A percentile compares a stretch with the other conserved stretches of the same genome.
Conservation (phyloP, 2,888 invertebrate species). For the Leptura quadrifasciata region DNA sequence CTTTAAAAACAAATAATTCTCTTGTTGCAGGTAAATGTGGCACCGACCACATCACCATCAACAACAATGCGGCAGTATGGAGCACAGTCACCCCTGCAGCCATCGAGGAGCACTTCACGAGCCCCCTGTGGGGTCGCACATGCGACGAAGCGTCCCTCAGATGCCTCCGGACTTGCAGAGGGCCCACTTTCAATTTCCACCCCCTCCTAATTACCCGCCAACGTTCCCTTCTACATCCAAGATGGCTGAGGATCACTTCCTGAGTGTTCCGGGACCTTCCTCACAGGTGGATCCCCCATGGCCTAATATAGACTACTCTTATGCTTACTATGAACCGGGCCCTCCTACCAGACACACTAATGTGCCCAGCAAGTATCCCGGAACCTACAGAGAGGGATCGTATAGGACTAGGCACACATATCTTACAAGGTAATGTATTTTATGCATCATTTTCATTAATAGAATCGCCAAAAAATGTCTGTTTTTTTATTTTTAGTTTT, state of each 20-base stretch:
- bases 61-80: conserved; percentile 68
- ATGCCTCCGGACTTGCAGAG: conserved; percentile 65
- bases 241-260: conserved; percentile 69
- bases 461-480: too few relatives aligned
- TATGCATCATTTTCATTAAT: too few relatives aligned
- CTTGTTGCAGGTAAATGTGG: conserved; percentile 70
- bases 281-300: conserved; percentile 64
- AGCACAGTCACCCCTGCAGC: conserved; percentile 55
- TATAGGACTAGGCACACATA: conserved; percentile 71
- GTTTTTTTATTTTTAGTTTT: too few relatives aligned
- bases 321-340: conserved; percentile 87
- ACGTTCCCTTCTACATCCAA: conserved; percentile 77
- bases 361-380: conserved; percentile 75
- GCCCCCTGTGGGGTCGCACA: conserved; percentile 47
- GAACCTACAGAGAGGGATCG: conserved; percentile 69
- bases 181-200: conserved; percentile 83
- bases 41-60: conserved; percentile 64
- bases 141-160: conserved; percentile 49
- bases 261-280: conserved; percentile 64
- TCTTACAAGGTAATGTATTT: conserved; percentile 61
- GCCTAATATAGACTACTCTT: conserved; percentile 82
- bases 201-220: conserved; percentile 84
- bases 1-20: background rate
- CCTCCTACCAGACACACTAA: conserved; percentile 79
- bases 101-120: conserved; percentile 48